Percentiles rank a stretch among this genome's conserved stretches.
These are phyloP conservation scores for Seriola quinqueradiata DNA, from an alignment of 2,113 vertebrate genomes.

Conservation along the genomic window DNA sequence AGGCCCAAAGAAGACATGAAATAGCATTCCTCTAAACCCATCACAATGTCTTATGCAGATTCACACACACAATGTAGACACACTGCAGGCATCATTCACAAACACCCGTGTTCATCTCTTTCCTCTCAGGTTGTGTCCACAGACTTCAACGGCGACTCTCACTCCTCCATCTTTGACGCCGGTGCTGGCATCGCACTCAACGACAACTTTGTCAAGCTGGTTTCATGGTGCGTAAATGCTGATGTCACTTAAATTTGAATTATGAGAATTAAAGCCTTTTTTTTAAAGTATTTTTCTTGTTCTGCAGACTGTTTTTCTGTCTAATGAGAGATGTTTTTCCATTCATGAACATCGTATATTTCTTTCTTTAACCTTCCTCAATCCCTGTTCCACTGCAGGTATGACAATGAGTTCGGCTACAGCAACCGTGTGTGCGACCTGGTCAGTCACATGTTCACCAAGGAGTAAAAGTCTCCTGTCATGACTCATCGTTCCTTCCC, in stretches of 20 bases:
- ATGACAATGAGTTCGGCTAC: slow-evolving; percentile 97
- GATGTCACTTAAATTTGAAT: too few species aligned
- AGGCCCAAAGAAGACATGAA: too few species aligned
- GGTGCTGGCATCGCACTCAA: slow-evolving; percentile 96
- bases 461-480: slow-evolving; percentile 86
- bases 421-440: slow-evolving; percentile 96
- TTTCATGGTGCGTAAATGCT: slow-evolving; percentile 87
- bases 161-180: slow-evolving; percentile 96
- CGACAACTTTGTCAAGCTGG: slow-evolving; percentile 95
- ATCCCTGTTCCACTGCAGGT: slow-evolving; percentile 83
- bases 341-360: too few species aligned
- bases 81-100: too few species aligned
- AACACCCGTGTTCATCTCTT: background rate
- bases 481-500: slow-evolving; percentile 9
- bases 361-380: too few species aligned
- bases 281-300: too few species aligned
- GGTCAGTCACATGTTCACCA: slow-evolving; percentile 91
- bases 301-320: too few species aligned
- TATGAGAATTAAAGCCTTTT: too few species aligned
- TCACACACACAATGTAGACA: too few species aligned
- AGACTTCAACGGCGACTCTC: slow-evolving; percentile 93
- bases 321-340: too few species aligned
- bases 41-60: too few species aligned
- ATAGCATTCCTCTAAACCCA: too few species aligned
- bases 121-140: slow-evolving; percentile 90